Percentiles rank a stretch among this genome's conserved stretches.
These are phyloP conservation scores for Drosophila triauraria DNA, from an alignment of 1,140 invertebrate genomes.

Conservation along the genomic window DNA sequence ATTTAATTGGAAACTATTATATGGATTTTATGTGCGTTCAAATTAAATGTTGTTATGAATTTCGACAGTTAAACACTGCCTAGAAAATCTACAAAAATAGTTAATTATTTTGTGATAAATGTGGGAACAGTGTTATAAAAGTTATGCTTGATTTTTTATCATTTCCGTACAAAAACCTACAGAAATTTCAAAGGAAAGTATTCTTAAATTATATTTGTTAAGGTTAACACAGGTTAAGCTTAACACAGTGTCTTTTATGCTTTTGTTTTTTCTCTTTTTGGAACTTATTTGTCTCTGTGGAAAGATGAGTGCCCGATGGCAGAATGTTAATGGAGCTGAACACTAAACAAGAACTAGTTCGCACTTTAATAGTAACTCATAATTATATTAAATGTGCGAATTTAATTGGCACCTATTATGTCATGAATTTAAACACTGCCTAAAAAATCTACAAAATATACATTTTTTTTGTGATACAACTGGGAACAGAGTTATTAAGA, in stretches of 20 bases:
- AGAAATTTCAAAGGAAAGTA: not conserved
- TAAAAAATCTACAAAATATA: not conserved
- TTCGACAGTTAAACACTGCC: not conserved
- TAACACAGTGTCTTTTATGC: not conserved
- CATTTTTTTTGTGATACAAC: not conserved
- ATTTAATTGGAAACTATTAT: not conserved
- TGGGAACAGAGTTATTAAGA: too few species aligned
- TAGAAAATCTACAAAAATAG: not conserved
- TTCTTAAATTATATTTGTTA: not conserved
- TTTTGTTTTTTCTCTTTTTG: not conserved
- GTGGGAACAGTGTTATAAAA: not conserved
- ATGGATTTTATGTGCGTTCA: not conserved
- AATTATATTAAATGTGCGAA: slow-evolving; percentile 3
- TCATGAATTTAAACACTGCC: not conserved
- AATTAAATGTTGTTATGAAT: not conserved
- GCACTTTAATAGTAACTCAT: not conserved
- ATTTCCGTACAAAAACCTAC: not conserved
- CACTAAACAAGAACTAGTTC: not conserved
- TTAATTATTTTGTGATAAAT: not conserved
- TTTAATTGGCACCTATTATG: not conserved
- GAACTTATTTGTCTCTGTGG: slow-evolving; percentile 4
- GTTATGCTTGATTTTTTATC: not conserved
- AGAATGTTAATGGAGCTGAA: slow-evolving; percentile 1
- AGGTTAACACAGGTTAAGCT: not conserved
- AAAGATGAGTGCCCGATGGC: not conserved